Base-by-base conservation (phyloP, 2,113 vertebrate genomes). In the Nibea coibor region DNA sequence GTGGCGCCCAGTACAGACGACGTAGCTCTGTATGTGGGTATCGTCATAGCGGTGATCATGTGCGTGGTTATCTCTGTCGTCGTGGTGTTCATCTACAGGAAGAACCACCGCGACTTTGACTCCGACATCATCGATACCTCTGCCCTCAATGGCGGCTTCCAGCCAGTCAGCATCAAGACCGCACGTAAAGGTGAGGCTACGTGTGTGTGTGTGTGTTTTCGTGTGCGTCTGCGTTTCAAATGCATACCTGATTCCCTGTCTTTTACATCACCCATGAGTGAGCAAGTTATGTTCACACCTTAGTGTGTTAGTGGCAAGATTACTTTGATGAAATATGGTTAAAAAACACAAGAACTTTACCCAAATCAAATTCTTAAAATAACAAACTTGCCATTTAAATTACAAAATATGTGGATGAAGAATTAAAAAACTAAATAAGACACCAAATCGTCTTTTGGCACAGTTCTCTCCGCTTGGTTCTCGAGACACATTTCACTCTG, bases 71-170 rank as follows among this genome's bases (percentile, higher is more conserved):
- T 98, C 88, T 96, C 96, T 0, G 94, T 97, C 54, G 95, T 88
- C 0, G 96, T 99, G 92, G 97, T 97, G 10, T 95, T 99, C 59
- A 94, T 99, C 64, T 99, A 99, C 83, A 96, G 97, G 83, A 99
- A 98, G 93, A 99, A 97, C 88, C 97, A 99, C 80, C 96, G 96
- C 1, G 96, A 97, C 94, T 99, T 99, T n/a, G 96, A 96, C 85
- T 98, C 97, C 0, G 97, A 98, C 76, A 97, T 99, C 59, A 96
- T 97, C 2, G 97, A 99, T 89, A 96, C 97, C 42, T 97, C 97
- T 0, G 97, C 97, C 0, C 95, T 99, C 14, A 99, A 99, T 0
- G 97, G 97, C 15, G 97, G 97, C 31, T 99, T 99, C 82, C 97
- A 98, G 87, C 96, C 97, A 0, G 97, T 99, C 89, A 99, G 96